phyloP scores from a whole-genome alignment of 2,888 invertebrate genomes.

The Luperina nickerlii region DNA sequence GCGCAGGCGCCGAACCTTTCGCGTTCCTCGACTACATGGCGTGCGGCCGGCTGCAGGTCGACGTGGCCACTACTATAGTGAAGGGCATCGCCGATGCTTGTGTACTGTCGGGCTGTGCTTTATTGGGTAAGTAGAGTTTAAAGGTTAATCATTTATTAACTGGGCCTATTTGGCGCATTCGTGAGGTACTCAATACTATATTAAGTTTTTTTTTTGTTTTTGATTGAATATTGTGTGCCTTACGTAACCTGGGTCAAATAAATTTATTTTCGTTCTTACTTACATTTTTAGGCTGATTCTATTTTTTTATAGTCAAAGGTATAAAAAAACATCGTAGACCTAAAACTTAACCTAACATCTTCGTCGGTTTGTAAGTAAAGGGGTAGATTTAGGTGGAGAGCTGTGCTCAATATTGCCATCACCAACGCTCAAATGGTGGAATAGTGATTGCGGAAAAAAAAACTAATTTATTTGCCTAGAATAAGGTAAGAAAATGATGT shows the following conservation, averaged over 20 bases:
- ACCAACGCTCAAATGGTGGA: background rate
- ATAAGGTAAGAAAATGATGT: background rate
- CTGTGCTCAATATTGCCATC: background rate
- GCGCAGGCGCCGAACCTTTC: constrained; percentile 98
- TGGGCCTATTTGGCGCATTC: too few relatives aligned
- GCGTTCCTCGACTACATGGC: constrained; percentile 99
- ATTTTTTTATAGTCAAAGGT: background rate
- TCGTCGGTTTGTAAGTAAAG: background rate
- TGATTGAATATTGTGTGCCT: too few relatives aligned
- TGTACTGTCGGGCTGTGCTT: constrained; percentile 95
- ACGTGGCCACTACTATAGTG: constrained; percentile 94
- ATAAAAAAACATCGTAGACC: background rate
- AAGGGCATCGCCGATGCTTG: constrained; percentile 97
- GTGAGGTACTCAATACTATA: too few relatives aligned
- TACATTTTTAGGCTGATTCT: background rate
- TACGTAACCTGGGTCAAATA: too few relatives aligned
- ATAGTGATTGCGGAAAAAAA: background rate
- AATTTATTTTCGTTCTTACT: too few relatives aligned
- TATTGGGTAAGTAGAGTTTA: constrained; percentile 92
- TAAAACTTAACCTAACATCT: background rate
- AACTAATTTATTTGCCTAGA: background rate
- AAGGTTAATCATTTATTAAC: background rate
- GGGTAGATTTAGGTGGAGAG: too few relatives aligned
- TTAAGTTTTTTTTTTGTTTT: too few relatives aligned
- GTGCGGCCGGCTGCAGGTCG: constrained; percentile 95